A percentile compares a stretch with the other conserved stretches of the same genome.
These are phyloP conservation scores for Rachycentron canadum DNA, from an alignment of 2,797 vertebrate species.

Conservation along the genomic window DNA sequence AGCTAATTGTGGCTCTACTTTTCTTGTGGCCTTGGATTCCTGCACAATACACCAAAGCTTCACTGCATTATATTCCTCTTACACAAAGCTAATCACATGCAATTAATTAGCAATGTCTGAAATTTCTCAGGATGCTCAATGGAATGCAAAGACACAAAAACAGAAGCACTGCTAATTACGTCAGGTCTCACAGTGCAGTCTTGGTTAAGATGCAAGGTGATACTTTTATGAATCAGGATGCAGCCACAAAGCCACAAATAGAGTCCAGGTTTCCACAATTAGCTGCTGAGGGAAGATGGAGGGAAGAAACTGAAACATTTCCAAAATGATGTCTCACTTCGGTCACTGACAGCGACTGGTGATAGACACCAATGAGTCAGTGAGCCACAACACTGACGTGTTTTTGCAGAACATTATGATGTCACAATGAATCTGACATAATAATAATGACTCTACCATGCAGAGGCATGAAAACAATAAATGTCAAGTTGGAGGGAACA, in stretches of 20 bases:
- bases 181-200: neutral
- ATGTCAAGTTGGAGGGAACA: too few relatives aligned
- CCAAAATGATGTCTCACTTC: neutral
- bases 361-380: too few relatives aligned
- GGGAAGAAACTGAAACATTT: neutral
- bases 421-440: too few relatives aligned
- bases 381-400: too few relatives aligned
- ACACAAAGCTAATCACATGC: slow-evolving; percentile 45
- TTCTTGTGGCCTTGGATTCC: slow-evolving; percentile 59
- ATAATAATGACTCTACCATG: too few relatives aligned
- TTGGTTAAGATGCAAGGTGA: neutral
- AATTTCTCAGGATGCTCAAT: slow-evolving; percentile 25
- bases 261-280: neutral
- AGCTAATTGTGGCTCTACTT: slow-evolving; percentile 47
- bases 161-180: slow-evolving; percentile 14
- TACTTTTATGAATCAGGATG: neutral
- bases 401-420: too few relatives aligned
- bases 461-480: too few relatives aligned
- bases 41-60: slow-evolving; percentile 41
- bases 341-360: neutral
- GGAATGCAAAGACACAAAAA: slow-evolving; percentile 16
- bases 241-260: neutral
- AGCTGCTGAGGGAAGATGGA: neutral
- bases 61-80: slow-evolving; percentile 43
- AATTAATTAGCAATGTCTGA: slow-evolving; percentile 31